phyloP scores from a whole-genome alignment of 2,888 invertebrate genomes.

The Troides helena region DNA sequence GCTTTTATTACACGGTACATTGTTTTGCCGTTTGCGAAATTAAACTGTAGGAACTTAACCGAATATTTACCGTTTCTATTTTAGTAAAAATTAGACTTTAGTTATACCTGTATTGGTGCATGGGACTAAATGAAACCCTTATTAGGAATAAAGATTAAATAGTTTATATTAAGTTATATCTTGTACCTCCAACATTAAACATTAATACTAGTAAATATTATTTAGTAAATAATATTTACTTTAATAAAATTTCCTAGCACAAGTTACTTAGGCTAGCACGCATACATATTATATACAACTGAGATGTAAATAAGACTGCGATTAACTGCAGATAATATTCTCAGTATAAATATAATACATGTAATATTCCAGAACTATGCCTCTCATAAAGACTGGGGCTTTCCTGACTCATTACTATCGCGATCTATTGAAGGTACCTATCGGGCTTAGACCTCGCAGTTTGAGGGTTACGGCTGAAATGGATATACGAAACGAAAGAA shows the following conservation, averaged over 20 bases:
- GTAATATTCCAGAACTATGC: not conserved
- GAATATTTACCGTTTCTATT: not conserved
- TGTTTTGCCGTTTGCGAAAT: conserved; percentile 10
- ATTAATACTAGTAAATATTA: no score
- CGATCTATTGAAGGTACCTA: not conserved
- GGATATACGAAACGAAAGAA: conserved; percentile 2
- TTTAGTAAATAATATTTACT: not conserved
- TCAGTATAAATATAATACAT: not conserved
- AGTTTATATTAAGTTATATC: no score
- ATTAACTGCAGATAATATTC: not conserved
- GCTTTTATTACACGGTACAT: conserved; percentile 1
- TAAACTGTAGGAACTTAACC: not conserved
- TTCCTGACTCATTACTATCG: not conserved
- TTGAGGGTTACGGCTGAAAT: conserved; percentile 3
- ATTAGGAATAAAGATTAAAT: no score
- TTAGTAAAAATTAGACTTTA: not conserved
- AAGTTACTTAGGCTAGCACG: no score
- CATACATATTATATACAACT: not conserved
- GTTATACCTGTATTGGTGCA: not conserved
- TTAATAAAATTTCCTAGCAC: no score
- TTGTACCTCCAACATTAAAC: no score
- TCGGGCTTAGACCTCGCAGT: conserved; percentile 6
- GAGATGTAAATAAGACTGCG: not conserved
- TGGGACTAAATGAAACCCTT: no score
- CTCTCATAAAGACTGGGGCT: not conserved